Evolutionary conservation across 1,140 invertebrate genomes (phyloP), one percentile per base, ranked within the genome.

Genomic region (Heliothis virescens): DNA sequence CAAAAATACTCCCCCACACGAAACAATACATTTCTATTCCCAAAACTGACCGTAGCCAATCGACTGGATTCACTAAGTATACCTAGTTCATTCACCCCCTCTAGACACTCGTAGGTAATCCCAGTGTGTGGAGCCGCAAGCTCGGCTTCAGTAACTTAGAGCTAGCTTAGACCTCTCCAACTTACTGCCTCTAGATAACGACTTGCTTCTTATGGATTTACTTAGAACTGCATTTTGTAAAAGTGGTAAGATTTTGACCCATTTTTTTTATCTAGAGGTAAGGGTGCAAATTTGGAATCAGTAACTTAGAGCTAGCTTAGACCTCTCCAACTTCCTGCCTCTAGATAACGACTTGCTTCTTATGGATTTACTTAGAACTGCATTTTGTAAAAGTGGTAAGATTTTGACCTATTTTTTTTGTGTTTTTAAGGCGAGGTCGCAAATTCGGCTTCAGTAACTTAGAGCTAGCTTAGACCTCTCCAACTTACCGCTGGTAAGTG

Each of bases 291-390:
- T n/a, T n/a, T n/a, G n/a, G n/a, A n/a, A n/a, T 65, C 69, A 34
- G 67, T 79, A 63, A 79, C 69, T 73, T 73, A 79, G 69, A 52
- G 47, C 57, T 26, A 26, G 78, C 78, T 79, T 73, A 79, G 13
- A 53, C 29, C 71, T 53, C 48, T 50, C 67, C 34, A 73, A 79
- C 69, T 79, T 73, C 63, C 69, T 79, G 48, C 69, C 47, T 67
- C 53, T 9, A 41, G 47, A 79, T 73, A 65, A 63, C 12, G 29
- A 75, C 59, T 13, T 16, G 41, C 59, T 75, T 34, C 47, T 12
- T 34, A 15, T 26, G 18, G 59, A 12, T 41, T 41, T 47, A 65
- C 62, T 18, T 65, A n/a, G 15, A 29, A 10, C 34, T 41, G 34
- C 34, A 41, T 41, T 41, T 41, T n/a, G 34, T 15, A 5, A 7